Base-by-base conservation (phyloP, 2,113 vertebrate species). In the Atrichornis clamosus region DNA sequence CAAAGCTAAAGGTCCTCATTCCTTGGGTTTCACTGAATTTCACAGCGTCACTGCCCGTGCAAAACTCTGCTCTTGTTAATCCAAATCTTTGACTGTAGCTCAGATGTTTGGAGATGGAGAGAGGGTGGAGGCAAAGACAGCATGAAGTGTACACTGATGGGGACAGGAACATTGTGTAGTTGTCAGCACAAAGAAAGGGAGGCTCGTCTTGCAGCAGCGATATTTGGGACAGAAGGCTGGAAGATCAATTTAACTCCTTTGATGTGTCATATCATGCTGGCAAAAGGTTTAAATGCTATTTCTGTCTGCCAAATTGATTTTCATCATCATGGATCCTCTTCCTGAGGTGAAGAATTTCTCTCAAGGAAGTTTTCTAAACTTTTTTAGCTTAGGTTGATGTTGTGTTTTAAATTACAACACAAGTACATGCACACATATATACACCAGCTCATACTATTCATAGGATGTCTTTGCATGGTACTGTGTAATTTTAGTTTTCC, bases 221-320 rank as follows among this genome's bases (percentile, higher is more conserved):
- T 88, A 42, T 80, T 92, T 93, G 79, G 56, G 60, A 60, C 6
- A 44, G 84, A 89, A 90, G 76, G 47, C 42, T 88, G 67, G 46
- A 82, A 75, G 78, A 90, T 69, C 62, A 69, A 9, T 90, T 83
- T 53, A 88, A 77, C 21, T 80, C 78, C 70, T 85, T 85, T 74
- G 50, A 84, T 70, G 77, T 87, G 60, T 63, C 73, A 28, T 83
- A 58, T 83, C 50, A 87, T 53, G 12, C 72, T 26, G 11, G 24
- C 73, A 82, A 82, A 82, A 73, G 44, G 58, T 76, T 87, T 93
- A 87, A 89, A 89, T 33, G 78, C 46, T 82, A 72, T 91, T 91
- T 92, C 50, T 93, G 53, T 13, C 49, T 93, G 50, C 55, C 42
- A 55, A 37, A 59, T 17, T 73, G 73, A 76, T 70, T 56, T 88